Conservation (phyloP, 2,113 vertebrate genomes). For the Stercorarius parasiticus region DNA sequence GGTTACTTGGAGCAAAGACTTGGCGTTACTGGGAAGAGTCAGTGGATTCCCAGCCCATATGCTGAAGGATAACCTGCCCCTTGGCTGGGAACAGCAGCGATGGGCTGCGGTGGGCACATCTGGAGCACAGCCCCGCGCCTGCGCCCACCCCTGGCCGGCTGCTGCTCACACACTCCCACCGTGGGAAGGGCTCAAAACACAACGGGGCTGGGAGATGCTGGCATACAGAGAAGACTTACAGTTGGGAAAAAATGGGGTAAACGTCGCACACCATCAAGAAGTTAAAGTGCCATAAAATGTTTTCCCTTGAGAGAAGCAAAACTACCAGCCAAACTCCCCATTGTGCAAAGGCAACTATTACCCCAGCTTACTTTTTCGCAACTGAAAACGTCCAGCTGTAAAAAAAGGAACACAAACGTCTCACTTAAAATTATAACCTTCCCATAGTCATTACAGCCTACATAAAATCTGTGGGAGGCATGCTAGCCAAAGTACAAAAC, state of each 20-base stretch:
- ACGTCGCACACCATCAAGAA: background rate
- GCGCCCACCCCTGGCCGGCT: fast-evolving
- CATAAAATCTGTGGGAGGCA: background rate
- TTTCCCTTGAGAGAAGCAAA: background rate
- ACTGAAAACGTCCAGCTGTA: background rate
- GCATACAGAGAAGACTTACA: background rate
- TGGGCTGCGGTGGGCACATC: background rate
- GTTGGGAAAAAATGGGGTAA: background rate
- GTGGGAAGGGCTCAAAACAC: fast-evolving
- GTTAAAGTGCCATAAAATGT: background rate
- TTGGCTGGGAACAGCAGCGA: background rate
- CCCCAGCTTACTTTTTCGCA: background rate
- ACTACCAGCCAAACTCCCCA: background rate
- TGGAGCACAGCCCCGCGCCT: background rate
- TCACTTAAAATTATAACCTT: background rate
- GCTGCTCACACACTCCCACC: background rate
- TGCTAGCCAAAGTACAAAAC: background rate
- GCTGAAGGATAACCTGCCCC: background rate
- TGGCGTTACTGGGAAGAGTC: background rate
- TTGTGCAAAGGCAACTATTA: background rate
- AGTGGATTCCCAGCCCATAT: background rate
- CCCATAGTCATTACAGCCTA: background rate
- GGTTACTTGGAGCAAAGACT: background rate
- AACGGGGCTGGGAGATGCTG: background rate
- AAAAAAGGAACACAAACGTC: background rate